phyloP scores from a whole-genome alignment of 1,140 invertebrate species.

The Trypoxylus dichotomus region DNA sequence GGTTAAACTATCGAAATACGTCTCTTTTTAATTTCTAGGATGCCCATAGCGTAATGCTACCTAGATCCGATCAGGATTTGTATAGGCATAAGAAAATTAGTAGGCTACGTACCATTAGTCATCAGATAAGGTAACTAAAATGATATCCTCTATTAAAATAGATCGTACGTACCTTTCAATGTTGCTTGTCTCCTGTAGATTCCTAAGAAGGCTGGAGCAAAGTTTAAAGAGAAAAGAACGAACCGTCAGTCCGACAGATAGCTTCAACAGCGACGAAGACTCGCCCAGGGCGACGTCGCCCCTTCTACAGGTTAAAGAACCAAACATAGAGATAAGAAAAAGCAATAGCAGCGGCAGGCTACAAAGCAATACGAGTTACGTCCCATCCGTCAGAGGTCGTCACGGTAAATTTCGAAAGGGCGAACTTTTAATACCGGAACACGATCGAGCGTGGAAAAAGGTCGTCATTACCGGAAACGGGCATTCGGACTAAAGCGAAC shows the following conservation, averaged over 20 bases:
- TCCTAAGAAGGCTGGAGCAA: conserved; percentile 61
- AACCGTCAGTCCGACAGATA: conserved; percentile 56
- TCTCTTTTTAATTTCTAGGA: conserved; percentile 52
- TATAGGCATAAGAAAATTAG: conserved; percentile 62
- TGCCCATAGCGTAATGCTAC: conserved; percentile 56
- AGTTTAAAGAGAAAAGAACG: conserved; percentile 63
- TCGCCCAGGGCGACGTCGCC: conserved; percentile 62
- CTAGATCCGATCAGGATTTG: conserved; percentile 55
- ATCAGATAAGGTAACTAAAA: conserved; percentile 65
- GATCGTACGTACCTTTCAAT: conserved; percentile 19
- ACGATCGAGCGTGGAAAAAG: conserved; percentile 45
- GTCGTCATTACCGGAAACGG: conserved; percentile 48
- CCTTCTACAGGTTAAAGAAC: conserved; percentile 53
- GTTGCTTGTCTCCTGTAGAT: conserved; percentile 51
- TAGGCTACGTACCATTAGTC: conserved; percentile 66
- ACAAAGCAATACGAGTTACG: conserved; percentile 39
- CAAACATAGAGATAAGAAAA: conserved; percentile 53
- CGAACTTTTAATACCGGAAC: conserved; percentile 43
- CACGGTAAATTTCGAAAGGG: conserved; percentile 41
- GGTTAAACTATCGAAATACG: neutral
- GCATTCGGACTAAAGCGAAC: conserved; percentile 46
- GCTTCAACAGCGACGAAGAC: conserved; percentile 62
- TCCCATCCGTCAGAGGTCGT: conserved; percentile 30
- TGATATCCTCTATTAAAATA: neutral
- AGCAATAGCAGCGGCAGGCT: conserved; percentile 56